phyloP scores from a whole-genome alignment of 2,113 vertebrate species.

The Otolemur garnettii region DNA sequence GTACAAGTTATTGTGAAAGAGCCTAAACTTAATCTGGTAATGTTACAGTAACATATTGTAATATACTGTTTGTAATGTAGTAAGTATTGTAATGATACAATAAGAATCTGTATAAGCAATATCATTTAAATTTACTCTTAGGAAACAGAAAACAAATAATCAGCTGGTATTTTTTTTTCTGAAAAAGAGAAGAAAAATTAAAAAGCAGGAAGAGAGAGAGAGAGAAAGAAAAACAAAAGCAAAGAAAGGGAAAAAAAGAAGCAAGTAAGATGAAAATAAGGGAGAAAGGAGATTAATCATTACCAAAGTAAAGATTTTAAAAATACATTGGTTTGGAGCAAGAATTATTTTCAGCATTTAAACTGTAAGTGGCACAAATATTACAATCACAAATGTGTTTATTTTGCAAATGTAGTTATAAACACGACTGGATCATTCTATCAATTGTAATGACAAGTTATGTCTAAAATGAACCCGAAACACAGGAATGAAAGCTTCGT shows the following conservation, averaged over 20 bases:
- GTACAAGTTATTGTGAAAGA: neutral
- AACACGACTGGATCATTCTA: neutral
- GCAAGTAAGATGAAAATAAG: neutral
- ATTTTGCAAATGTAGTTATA: constrained; percentile 15
- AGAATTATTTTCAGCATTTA: neutral
- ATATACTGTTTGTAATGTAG: no score
- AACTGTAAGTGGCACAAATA: neutral
- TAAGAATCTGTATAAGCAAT: neutral
- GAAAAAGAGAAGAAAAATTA: neutral
- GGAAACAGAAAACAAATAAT: neutral
- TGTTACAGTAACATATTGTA: neutral
- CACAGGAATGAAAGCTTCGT: neutral
- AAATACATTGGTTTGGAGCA: neutral
- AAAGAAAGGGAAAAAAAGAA: neutral
- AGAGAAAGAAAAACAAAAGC: neutral
- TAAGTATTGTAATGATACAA: no score
- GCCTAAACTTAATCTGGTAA: neutral
- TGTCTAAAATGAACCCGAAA: constrained; percentile 50
- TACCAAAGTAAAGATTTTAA: neutral
- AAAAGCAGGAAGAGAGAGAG: neutral
- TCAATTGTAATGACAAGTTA: neutral
- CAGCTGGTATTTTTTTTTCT: neutral
- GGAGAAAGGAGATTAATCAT: neutral
- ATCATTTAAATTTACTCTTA: neutral
- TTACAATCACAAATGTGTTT: neutral